A percentile compares a stretch with the other conserved stretches of the same genome.
Conservation (phyloP, 2,113 vertebrate genomes). For the Patagioenas fasciata region DNA sequence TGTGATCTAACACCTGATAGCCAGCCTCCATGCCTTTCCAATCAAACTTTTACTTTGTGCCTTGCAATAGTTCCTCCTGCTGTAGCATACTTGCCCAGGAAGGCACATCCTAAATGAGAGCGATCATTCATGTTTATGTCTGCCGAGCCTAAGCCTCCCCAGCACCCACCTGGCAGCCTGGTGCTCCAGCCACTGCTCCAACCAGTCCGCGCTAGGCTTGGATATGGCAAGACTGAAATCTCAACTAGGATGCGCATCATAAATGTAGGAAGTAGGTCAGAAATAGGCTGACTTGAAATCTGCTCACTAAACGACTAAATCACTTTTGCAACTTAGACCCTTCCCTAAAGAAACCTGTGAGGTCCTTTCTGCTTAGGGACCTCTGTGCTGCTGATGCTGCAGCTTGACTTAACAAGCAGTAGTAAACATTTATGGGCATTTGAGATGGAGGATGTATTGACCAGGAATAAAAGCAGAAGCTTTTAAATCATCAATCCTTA, state of each 20-base stretch:
- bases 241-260: not conserved
- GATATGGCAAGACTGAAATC: not conserved
- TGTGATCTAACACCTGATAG: not conserved
- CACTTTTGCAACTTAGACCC: not conserved
- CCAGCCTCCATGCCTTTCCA: not conserved
- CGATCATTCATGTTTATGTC: not conserved
- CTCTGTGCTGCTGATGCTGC: not conserved
- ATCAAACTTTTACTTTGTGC: not conserved
- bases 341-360: not conserved
- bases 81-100: not conserved
- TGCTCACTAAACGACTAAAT: not conserved
- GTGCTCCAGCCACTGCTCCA: not conserved
- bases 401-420: not conserved
- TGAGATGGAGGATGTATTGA: not conserved
- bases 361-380: not conserved
- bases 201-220: not conserved
- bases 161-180: not conserved
- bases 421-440: constrained; percentile 1
- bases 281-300: not conserved
- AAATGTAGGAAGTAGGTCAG: not conserved
- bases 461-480: not conserved
- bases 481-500: constrained; percentile 2
- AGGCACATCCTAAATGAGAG: not conserved
- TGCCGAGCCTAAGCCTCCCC: not conserved
- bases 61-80: not conserved